phyloP scores from a whole-genome alignment of 2,113 vertebrate genomes.

The Burhinus bistriatus region DNA sequence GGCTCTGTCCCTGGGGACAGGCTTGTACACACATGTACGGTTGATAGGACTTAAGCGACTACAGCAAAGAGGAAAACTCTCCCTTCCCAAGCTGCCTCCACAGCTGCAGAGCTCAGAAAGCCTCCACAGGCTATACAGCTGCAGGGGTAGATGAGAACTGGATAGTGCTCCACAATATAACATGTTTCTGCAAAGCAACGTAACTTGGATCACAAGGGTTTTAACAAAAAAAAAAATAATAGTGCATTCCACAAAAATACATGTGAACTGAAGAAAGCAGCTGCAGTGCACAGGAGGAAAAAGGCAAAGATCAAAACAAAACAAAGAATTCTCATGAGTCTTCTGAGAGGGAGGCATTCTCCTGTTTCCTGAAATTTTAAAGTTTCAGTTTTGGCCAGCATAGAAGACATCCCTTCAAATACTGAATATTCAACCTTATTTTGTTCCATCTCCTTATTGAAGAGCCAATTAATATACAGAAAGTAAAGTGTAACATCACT shows the following conservation, averaged over 20 bases:
- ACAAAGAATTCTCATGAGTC: neutral
- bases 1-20: neutral
- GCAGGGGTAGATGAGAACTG: neutral
- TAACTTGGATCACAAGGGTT: neutral
- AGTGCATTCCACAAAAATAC: neutral
- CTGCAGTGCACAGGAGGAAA: conserved; percentile 19
- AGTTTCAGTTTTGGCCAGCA: neutral
- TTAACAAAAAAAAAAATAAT: neutral
- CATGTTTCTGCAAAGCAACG: neutral
- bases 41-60: neutral
- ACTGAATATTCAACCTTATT: neutral
- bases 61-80: neutral
- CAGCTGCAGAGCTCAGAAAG: conserved; percentile 37
- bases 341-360: neutral
- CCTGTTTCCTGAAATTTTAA: neutral
- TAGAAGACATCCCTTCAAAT: neutral
- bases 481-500: neutral
- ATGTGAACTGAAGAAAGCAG: conserved; percentile 1
- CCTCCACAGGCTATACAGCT: conserved; percentile 15
- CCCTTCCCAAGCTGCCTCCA: neutral
- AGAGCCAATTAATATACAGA: neutral
- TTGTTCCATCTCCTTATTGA: neutral
- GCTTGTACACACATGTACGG: neutral
- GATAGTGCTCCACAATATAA: neutral
- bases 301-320: conserved; percentile 6